Base-by-base conservation (phyloP, 2,888 invertebrate species). In the Drosophila colorata region DNA sequence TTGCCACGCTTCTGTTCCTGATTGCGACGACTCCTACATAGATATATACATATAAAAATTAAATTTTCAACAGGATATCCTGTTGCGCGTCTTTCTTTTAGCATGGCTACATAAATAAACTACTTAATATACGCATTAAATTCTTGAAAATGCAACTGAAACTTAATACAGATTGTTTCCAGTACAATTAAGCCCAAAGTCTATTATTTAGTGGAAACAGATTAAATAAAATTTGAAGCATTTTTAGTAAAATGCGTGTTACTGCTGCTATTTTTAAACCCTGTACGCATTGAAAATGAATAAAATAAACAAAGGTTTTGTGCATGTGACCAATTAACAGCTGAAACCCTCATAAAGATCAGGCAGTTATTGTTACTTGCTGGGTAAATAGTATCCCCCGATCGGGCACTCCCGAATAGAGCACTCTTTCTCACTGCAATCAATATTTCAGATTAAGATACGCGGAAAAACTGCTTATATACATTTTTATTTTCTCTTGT, bases 51-150 rank as follows among this genome's bases (percentile, higher is more conserved):
- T n/a, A n/a, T n/a, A 33, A 52, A 67, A 67, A 69, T 73, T 84
- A 59, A 58, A 71, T 77, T 88, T 74, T 65, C 61, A 64, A 61
- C 63, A 58, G 76, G 60, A 80, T 77, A 88, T 82, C 85, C 70
- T 84, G 89, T 80, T 67, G 85, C 89, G 49, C 49, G 41, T 63
- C 28, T 51, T 53, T 49, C 67, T 61, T 51, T 52, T 58, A 59
- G 52, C 3, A 37, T 14, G 18, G 13, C n/a, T 9, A 13, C 18
- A 41, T 8, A 11, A 25, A 1, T 14, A n/a, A 64, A 20, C 41
- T 33, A 20, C 67, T 14, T 14, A 20, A 18, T 33, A 20, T 4
- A 28, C 6, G 11, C 4, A 9, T 23, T n/a, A 18, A 41, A 13
- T 13, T 18, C 23, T 4, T 5, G 18, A 13, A 13, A 41, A 23